Evolutionary conservation across 1,140 invertebrate species (phyloP), one percentile per base, ranked within the genome.

Genomic region (Fopius arisanus): DNA sequence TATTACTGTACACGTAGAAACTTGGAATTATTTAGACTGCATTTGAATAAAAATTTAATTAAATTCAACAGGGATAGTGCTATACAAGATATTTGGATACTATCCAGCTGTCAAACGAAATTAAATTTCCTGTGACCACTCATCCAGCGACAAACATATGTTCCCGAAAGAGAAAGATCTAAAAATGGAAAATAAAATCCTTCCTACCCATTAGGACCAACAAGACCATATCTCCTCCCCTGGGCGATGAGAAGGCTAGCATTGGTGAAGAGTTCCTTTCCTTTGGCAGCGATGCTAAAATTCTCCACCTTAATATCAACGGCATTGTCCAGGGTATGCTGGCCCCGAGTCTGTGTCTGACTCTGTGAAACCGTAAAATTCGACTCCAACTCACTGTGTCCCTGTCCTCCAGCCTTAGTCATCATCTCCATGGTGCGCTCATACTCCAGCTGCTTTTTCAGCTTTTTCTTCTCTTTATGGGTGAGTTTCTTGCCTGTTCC

Each of bases 301-400:
- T 98, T 98, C 83, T 99, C 98, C 23, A 98, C 94, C 90, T 99
- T 99, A 26, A 99, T 99, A 87, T 99, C 98, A 19, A 98, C 94
- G 3, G 97, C 96, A 86, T 97, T 96, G 83, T 99, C 97, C 65
- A 98, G 80, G 23, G 96, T 93, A 37, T 92, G 92, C 78, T 94
- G 91, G 78, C 97, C 80, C 0, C 83, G 83, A 62, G 75, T 79
- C 37, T 85, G 85, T 3, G 72, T 75, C 51, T 82, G 73, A 54
- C 82, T 86, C 86, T 98, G 96, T 7, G 98, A 99, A 62, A 99
- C 94, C 3, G 97, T 97, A 83, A 99, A 99, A 86, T 99, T 98
- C 28, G 93, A 94, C 70, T 95, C 96, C 31, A 97, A 88, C 74
- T 96, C 95, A 65, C 94, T 96, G 80, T 95, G 94, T 0, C 95